Conservation (phyloP, 2,113 vertebrate species). For the Setophaga petechia region DNA sequence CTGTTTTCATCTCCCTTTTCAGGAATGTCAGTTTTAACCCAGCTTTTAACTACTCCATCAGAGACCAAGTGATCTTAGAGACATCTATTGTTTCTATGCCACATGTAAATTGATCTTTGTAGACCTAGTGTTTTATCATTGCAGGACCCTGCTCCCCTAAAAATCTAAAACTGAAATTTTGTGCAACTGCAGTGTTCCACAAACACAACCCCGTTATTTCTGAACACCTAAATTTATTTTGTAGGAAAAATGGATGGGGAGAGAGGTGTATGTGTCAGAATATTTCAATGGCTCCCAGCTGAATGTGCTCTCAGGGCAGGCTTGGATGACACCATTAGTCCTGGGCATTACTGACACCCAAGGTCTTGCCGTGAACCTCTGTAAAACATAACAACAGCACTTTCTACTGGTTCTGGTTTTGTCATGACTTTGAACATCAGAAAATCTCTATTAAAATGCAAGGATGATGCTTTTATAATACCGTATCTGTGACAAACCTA, state of each 20-base stretch:
- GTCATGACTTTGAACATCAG: neutral
- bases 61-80: neutral
- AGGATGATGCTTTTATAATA: neutral
- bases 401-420: neutral
- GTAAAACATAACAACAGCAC: neutral
- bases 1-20: neutral
- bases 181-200: neutral
- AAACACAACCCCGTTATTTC: neutral
- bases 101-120: neutral
- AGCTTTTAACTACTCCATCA: neutral
- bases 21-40: neutral
- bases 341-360: neutral
- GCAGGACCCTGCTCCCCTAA: neutral
- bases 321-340: neutral
- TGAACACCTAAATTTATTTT: neutral
- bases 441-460: neutral
- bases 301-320: fast-evolving
- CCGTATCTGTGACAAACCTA: neutral
- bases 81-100: neutral
- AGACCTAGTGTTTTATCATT: neutral
- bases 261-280: neutral
- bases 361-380: neutral
- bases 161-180: neutral
- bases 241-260: neutral
- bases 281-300: neutral